Evolutionary conservation across 2,113 vertebrate genomes (phyloP).

Genomic region (Maccullochella peelii): DNA sequence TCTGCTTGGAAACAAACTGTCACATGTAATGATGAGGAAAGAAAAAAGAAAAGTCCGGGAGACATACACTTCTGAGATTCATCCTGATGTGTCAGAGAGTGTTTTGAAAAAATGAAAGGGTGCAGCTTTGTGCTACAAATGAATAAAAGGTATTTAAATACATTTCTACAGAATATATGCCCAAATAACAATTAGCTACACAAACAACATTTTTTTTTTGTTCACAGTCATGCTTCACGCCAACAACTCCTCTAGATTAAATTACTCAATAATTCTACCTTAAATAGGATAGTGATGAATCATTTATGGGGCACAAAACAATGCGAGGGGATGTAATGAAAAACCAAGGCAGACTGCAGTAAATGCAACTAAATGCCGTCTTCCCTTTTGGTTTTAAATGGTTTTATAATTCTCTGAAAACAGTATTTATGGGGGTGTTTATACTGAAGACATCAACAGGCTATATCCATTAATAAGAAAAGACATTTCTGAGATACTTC

Average conservation of each 20-base stretch:
- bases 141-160: conserved; percentile 44
- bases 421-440: background rate
- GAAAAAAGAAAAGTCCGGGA: background rate
- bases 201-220: conserved; percentile 9
- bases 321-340: background rate
- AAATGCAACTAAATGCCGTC: conserved; percentile 19
- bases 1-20: background rate
- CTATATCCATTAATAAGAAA: conserved; percentile 28
- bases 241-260: conserved; percentile 28
- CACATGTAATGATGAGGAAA: background rate
- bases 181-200: conserved; percentile 39
- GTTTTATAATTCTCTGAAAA: conserved; percentile 27
- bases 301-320: conserved; percentile 19
- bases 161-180: conserved; percentile 38
- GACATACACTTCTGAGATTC: background rate
- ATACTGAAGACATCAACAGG: conserved; percentile 23
- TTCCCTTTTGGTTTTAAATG: conserved; percentile 27
- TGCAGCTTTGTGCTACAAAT: conserved; percentile 10
- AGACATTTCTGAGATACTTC: conserved; percentile 8
- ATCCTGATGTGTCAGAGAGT: background rate
- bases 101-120: conserved; percentile 2
- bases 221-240: conserved; percentile 33
- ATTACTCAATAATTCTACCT: conserved; percentile 17
- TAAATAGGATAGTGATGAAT: background rate
- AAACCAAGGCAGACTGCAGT: conserved; percentile 33